phyloP scores from a whole-genome alignment of 2,113 vertebrate genomes.

The Chaetorhynchus papuensis region DNA sequence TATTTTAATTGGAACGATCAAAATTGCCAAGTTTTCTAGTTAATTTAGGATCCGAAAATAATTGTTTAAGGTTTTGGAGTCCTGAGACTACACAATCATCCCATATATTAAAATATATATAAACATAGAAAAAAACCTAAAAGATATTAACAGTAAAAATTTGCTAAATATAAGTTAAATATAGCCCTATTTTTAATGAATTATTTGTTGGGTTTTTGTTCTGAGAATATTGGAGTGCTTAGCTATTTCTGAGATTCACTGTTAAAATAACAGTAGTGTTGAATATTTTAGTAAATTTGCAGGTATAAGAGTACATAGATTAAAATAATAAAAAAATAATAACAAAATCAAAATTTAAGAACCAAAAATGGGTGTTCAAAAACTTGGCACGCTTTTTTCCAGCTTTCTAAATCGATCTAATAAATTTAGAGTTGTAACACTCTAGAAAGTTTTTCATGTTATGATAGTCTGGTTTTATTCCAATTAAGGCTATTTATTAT shows the following conservation, averaged over 20 bases:
- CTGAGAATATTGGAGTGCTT: neutral
- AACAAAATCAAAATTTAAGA: neutral
- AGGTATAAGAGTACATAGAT: neutral
- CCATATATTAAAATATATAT: neutral
- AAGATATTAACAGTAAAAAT: neutral
- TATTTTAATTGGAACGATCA: neutral
- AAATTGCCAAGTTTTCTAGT: neutral
- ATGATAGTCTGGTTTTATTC: neutral
- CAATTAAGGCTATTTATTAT: neutral
- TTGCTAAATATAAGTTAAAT: neutral
- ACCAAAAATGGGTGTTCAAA: neutral
- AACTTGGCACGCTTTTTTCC: accelerated
- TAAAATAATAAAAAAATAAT: neutral
- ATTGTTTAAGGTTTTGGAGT: neutral
- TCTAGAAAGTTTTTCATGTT: neutral
- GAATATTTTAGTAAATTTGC: neutral
- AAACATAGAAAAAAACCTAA: neutral
- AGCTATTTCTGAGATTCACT: neutral
- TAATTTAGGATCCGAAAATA: neutral
- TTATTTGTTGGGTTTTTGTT: neutral
- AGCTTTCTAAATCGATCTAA: neutral
- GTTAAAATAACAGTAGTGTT: neutral
- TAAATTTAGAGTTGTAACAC: neutral
- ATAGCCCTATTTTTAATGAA: neutral
- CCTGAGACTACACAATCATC: neutral